phyloP scores from a whole-genome alignment of 2,797 vertebrate genomes.

The Xerus rutilus region DNA sequence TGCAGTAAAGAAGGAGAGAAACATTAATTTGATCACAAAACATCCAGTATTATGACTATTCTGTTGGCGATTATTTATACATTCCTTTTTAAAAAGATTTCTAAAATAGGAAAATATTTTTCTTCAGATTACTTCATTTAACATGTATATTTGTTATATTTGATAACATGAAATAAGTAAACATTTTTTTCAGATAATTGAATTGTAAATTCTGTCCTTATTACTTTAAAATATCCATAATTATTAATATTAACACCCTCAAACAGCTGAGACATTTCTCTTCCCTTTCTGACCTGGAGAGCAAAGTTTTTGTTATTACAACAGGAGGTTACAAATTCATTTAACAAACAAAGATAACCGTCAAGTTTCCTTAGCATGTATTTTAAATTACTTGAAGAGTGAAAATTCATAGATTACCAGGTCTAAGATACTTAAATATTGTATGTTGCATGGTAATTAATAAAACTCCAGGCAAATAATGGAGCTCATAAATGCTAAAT shows the following conservation, averaged over 20 bases:
- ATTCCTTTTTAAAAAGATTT: not conserved
- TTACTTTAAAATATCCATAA: not conserved
- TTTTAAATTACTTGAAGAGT: not conserved
- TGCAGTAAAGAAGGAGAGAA: not conserved
- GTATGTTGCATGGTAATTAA: not conserved
- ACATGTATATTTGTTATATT: not conserved
- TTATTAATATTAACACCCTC: not conserved
- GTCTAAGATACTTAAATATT: not conserved
- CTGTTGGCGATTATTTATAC: not conserved
- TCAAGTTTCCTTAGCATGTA: not conserved
- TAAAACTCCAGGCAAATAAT: not conserved
- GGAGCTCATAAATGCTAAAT: not conserved
- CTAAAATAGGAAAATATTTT: constrained; percentile 25
- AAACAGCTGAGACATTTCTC: not conserved
- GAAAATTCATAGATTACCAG: not conserved
- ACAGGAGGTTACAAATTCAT: not conserved
- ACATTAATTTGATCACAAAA: not conserved
- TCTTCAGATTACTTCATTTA: constrained; percentile 30
- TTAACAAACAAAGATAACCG: not conserved
- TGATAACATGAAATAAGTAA: not conserved
- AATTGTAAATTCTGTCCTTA: not conserved
- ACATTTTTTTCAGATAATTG: not conserved
- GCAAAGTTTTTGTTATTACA: not conserved
- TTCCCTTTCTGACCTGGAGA: not conserved
- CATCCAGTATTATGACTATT: not conserved